These are phyloP conservation scores for Zaprionus tsacasi DNA, from an alignment of 1,140 invertebrate genomes.

Conservation along the genomic window DNA sequence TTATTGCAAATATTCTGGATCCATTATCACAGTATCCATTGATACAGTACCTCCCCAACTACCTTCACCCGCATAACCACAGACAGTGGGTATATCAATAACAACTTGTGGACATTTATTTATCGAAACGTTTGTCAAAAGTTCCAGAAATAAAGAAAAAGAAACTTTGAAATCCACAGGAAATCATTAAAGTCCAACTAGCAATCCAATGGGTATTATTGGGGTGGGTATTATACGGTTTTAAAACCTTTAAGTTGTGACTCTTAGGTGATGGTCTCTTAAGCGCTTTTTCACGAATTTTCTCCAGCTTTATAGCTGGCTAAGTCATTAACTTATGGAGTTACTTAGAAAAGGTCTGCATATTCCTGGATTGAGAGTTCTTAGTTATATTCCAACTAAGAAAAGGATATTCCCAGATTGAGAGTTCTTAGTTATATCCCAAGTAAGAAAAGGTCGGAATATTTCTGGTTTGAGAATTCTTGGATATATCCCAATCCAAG, in stretches of 20 bases:
- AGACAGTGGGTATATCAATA: neutral
- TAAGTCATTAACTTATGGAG: neutral
- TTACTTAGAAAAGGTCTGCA: no score
- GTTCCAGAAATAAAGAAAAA: constrained; percentile 29
- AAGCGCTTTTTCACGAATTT: neutral
- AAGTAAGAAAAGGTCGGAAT: no score
- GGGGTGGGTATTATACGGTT: neutral
- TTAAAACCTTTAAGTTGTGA: neutral
- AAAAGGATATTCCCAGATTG: no score
- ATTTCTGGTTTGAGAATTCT: no score
- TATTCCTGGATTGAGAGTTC: no score
- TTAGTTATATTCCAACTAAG: no score
- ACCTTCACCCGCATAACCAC: neutral
- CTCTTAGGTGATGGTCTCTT: neutral
- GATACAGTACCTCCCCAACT: neutral
- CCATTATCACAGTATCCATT: constrained; percentile 21
- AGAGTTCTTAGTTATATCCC: no score
- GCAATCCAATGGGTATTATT: neutral
- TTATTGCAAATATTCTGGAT: constrained; percentile 34
- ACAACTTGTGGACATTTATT: constrained; percentile 28
- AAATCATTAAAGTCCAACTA: constrained; percentile 9
- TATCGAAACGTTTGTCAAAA: constrained; percentile 25
- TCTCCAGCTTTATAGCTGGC: neutral
- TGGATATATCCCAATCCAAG: no score
- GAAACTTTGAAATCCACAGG: constrained; percentile 3